Percentiles rank a stretch among this genome's conserved stretches.
phyloP scores from a whole-genome alignment of 2,113 vertebrate genomes.

The Varanus komodoensis region DNA sequence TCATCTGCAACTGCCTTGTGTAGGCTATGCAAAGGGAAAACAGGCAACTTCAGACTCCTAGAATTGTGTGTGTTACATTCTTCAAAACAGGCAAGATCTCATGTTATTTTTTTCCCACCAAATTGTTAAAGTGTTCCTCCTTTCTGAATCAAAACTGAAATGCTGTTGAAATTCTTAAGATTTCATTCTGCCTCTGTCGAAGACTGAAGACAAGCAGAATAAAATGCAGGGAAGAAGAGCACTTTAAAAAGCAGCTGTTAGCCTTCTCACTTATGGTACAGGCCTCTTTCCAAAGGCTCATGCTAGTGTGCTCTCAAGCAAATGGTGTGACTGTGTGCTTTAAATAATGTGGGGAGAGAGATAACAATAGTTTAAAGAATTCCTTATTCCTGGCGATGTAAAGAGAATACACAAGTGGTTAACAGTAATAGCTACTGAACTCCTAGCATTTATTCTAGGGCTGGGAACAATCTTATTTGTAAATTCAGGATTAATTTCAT shows the following conservation, averaged over 20 bases:
- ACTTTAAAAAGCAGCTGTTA: constrained; percentile 43
- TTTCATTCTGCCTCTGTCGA: constrained; percentile 2
- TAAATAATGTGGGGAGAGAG: neutral
- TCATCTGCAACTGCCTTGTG: fast-evolving
- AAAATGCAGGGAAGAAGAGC: constrained; percentile 33
- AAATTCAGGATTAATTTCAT: constrained; percentile 37
- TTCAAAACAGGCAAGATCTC: neutral
- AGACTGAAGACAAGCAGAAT: neutral
- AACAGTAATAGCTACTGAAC: neutral
- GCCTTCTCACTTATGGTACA: constrained; percentile 4
- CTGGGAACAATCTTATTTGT: constrained; percentile 48
- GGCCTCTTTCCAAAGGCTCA: neutral
- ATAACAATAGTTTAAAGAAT: neutral
- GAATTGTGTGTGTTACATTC: neutral
- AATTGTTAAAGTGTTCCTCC: constrained; percentile 9
- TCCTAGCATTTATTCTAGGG: constrained; percentile 6
- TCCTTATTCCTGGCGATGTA: constrained; percentile 21
- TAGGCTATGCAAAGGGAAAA: constrained; percentile 14
- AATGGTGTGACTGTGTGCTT: fast-evolving
- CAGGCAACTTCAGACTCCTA: constrained; percentile 39
- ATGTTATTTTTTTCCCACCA: neutral
- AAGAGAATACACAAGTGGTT: neutral
- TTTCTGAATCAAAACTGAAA: neutral
- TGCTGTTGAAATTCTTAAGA: neutral
- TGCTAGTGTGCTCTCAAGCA: neutral